phyloP scores from a whole-genome alignment of 2,797 vertebrate species.

The Podarcis siculus region DNA sequence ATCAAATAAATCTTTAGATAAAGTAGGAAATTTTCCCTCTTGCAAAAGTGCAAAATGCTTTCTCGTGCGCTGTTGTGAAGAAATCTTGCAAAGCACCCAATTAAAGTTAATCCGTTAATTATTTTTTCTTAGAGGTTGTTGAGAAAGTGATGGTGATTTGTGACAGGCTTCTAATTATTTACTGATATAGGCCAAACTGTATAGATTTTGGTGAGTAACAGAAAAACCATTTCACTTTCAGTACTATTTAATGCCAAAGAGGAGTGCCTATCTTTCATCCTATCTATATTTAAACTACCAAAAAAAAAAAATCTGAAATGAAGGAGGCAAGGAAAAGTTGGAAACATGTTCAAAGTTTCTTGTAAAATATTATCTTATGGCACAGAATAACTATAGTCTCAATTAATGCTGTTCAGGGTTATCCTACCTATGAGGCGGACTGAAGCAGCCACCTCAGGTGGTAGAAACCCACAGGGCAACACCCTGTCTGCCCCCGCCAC shows the following conservation, averaged over 20 bases:
- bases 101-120: constrained; percentile 34
- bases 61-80: constrained; percentile 6
- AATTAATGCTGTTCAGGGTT: not conserved
- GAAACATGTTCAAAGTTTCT: not conserved
- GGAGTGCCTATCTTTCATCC: not conserved
- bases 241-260: constrained; percentile 2
- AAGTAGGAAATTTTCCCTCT: not conserved
- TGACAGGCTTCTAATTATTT: constrained; percentile 15
- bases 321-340: not conserved
- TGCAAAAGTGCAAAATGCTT: constrained; percentile 14
- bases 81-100: constrained; percentile 39
- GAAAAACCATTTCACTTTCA: constrained; percentile 21
- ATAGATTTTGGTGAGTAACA: constrained; percentile 8
- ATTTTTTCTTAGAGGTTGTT: constrained; percentile 23
- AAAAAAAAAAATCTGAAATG: not conserved
- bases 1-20: not conserved
- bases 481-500: too few species aligned
- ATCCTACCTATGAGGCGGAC: too few species aligned
- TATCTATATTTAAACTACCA: constrained; percentile 6
- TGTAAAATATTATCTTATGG: not conserved
- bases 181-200: constrained; percentile 3
- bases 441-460: too few species aligned
- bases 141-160: constrained; percentile 24
- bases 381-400: not conserved
- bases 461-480: too few species aligned